phyloP scores from a whole-genome alignment of 2,888 invertebrate species.

The Agrotis segetum region DNA sequence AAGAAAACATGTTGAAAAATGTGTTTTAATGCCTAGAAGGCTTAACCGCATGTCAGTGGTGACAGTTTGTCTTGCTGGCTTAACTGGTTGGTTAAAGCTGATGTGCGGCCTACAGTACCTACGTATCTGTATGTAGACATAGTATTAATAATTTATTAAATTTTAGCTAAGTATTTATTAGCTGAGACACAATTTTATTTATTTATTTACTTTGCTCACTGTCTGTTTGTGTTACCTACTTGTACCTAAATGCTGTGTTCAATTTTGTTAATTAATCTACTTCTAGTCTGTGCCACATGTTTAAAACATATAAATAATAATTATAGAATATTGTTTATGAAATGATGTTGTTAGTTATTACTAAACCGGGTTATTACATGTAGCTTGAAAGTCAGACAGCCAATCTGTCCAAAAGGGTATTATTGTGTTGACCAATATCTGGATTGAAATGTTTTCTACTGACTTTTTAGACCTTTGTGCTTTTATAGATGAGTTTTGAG shows the following conservation, averaged over 20 bases:
- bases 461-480: too few relatives aligned
- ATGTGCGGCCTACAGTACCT: not conserved
- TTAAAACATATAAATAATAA: not conserved
- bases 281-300: constrained; percentile 24
- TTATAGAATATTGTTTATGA: not conserved
- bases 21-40: not conserved
- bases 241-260: not conserved
- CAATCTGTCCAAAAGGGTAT: not conserved
- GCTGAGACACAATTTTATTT: not conserved
- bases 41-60: not conserved
- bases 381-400: not conserved
- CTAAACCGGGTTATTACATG: too few relatives aligned
- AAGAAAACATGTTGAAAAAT: not conserved
- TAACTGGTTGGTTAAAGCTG: not conserved
- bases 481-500: too few relatives aligned
- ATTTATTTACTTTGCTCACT: not conserved
- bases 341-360: not conserved
- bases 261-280: not conserved
- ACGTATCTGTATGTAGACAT: not conserved
- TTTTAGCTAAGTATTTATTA: not conserved
- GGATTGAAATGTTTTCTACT: too few relatives aligned
- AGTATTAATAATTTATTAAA: constrained; percentile 3
- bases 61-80: not conserved
- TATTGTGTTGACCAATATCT: too few relatives aligned
- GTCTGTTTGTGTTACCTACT: not conserved